Percentiles rank a stretch among this genome's conserved stretches.
These are phyloP conservation scores for Sminthurinus signatus DNA, from an alignment of 1,140 invertebrate species.

Conservation along the genomic window DNA sequence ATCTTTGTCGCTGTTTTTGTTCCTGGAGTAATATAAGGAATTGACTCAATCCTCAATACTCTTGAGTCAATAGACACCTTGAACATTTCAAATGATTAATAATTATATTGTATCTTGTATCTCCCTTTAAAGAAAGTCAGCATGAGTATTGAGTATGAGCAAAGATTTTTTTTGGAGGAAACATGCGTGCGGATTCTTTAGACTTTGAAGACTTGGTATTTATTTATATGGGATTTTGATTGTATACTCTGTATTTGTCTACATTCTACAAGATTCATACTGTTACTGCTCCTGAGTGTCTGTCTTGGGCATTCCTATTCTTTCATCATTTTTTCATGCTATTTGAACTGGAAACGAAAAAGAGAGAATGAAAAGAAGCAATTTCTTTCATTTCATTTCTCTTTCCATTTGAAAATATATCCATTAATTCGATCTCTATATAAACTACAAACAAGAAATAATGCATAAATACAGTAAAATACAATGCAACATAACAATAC, in stretches of 20 bases:
- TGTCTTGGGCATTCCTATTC: background rate
- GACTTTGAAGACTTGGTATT: too few relatives aligned
- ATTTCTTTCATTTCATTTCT: background rate
- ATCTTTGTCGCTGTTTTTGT: background rate
- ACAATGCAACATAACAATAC: background rate
- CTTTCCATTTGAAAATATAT: background rate
- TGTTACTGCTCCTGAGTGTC: too few relatives aligned
- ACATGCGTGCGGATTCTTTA: background rate
- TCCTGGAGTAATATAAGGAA: background rate
- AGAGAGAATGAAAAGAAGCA: background rate
- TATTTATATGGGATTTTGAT: too few relatives aligned
- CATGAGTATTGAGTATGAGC: background rate
- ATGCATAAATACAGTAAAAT: background rate
- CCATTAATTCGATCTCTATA: background rate
- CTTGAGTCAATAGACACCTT: background rate
- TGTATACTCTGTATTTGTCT: too few relatives aligned
- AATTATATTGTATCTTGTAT: background rate
- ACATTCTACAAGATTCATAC: too few relatives aligned
- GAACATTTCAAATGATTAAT: background rate
- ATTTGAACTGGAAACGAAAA: constrained; percentile 1
- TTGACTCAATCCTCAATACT: too few relatives aligned
- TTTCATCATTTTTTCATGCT: background rate
- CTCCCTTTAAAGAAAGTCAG: background rate
- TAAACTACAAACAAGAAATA: background rate
- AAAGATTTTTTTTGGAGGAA: background rate